These are phyloP conservation scores for Temnothorax curvispinosus DNA, from an alignment of 1,140 invertebrate genomes.

Conservation along the genomic window DNA sequence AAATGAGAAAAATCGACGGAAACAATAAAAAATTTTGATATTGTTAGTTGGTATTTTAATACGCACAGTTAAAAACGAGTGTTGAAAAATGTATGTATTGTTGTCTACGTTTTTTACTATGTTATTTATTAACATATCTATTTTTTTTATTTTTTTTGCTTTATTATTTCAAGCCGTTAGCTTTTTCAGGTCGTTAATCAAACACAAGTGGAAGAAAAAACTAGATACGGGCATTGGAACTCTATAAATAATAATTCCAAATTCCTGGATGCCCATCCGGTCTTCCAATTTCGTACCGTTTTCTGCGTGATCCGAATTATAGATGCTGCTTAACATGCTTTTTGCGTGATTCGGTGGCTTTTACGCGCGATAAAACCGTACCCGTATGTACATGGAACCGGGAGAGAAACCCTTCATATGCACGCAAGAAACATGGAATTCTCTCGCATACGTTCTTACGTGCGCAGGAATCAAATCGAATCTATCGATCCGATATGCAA, in stretches of 20 bases:
- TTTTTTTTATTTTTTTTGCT: not conserved
- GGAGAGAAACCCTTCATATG: not conserved
- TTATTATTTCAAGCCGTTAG: conserved; percentile 6
- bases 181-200: not conserved
- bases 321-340: conserved; percentile 16
- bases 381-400: conserved; percentile 35
- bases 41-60: not conserved
- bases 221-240: not conserved
- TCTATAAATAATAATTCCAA: conserved; percentile 15
- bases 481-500: conserved; percentile 2
- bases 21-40: not conserved
- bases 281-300: not conserved
- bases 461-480: conserved; percentile 1
- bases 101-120: not conserved
- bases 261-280: not conserved
- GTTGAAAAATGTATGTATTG: not conserved
- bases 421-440: not conserved
- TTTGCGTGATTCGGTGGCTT: conserved; percentile 37
- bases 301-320: conserved; percentile 12
- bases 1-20: not conserved
- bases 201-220: not conserved
- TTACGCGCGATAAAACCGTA: conserved; percentile 35
- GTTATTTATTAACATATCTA: not conserved
- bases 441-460: conserved; percentile 7
- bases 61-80: not conserved